phyloP scores from a whole-genome alignment of 2,888 invertebrate genomes.

The Epinotia nisella region DNA sequence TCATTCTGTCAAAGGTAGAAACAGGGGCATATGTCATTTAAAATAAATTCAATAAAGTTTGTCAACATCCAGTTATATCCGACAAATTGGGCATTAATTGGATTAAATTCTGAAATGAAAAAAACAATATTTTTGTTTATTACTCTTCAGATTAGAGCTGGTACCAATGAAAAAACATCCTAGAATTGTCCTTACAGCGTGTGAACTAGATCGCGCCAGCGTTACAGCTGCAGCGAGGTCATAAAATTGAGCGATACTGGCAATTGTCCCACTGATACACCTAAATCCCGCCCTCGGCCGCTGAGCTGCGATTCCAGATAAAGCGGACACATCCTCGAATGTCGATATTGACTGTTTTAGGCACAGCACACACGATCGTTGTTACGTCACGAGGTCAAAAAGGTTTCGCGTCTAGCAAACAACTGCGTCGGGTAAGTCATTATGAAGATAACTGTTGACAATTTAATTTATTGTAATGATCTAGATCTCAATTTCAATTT shows the following conservation, averaged over 20 bases:
- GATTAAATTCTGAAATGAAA: neutral
- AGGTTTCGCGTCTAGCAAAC: too few species aligned
- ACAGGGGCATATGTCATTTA: too few species aligned
- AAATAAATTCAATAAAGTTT: too few species aligned
- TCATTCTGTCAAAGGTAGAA: too few species aligned
- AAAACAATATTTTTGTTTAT: neutral
- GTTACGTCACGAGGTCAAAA: neutral
- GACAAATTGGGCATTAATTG: neutral
- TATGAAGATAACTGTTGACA: too few species aligned
- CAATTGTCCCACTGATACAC: conserved; percentile 56
- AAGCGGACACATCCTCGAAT: conserved; percentile 1
- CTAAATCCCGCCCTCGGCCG: conserved; percentile 51
- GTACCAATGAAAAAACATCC: neutral
- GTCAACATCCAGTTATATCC: too few species aligned
- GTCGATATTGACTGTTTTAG: conserved; percentile 16
- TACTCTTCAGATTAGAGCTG: neutral
- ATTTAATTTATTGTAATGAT: too few species aligned
- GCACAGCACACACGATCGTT: neutral
- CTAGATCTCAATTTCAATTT: too few species aligned
- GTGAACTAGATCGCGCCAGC: conserved; percentile 5
- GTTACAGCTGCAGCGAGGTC: conserved; percentile 50
- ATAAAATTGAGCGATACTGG: conserved; percentile 61
- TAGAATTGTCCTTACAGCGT: conserved; percentile 11
- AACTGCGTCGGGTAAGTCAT: too few species aligned
- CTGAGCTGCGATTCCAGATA: conserved; percentile 23